These are phyloP conservation scores for Ruditapes philippinarum DNA, from an alignment of 1,140 invertebrate species.

Conservation along the genomic window DNA sequence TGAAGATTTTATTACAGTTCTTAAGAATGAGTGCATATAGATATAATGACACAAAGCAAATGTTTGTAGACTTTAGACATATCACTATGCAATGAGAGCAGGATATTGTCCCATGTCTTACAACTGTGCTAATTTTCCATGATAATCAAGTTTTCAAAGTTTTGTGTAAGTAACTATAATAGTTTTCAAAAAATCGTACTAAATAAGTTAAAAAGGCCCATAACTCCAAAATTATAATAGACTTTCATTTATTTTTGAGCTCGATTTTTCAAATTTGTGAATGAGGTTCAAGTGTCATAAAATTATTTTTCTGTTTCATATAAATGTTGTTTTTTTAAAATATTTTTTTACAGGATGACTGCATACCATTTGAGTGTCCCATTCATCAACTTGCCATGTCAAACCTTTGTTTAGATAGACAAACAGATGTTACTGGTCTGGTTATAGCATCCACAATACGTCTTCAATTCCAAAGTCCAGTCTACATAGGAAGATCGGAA, in stretches of 20 bases:
- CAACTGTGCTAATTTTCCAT: too few relatives aligned
- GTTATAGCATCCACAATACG: not conserved
- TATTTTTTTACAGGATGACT: constrained; percentile 10
- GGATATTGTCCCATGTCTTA: too few relatives aligned
- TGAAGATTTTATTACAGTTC: too few relatives aligned
- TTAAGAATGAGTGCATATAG: too few relatives aligned
- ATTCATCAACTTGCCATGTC: not conserved
- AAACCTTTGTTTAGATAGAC: not conserved
- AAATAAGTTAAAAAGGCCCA: not conserved
- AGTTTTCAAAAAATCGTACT: not conserved
- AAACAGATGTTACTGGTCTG: not conserved
- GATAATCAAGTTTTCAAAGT: too few relatives aligned
- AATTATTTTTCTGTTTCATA: too few relatives aligned
- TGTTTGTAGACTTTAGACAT: too few relatives aligned
- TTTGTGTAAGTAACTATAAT: not conserved
- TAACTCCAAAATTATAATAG: not conserved
- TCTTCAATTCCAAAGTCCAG: not conserved
- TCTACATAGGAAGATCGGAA: not conserved
- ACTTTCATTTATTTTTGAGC: not conserved
- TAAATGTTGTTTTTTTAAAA: too few relatives aligned
- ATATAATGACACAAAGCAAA: too few relatives aligned
- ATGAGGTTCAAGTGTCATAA: not conserved
- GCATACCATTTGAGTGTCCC: constrained; percentile 18
- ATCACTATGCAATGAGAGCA: too few relatives aligned
- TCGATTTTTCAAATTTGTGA: not conserved